Percentiles rank a stretch among this genome's conserved stretches.
Evolutionary conservation across 2,888 invertebrate genomes (phyloP).

Genomic region (Phyllotreta striolata): DNA sequence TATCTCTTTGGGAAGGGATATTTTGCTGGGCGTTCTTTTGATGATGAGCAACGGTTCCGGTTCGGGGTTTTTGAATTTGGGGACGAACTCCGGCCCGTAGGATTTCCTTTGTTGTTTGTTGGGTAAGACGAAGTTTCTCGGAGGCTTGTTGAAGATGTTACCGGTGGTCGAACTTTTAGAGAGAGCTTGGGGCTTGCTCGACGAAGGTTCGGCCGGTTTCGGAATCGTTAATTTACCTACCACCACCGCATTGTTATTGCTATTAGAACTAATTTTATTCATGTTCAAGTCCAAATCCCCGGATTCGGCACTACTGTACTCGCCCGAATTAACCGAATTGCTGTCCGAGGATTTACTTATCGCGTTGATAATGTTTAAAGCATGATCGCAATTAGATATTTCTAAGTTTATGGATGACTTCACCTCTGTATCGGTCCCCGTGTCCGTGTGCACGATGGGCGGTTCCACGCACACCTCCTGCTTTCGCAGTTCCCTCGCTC

Average conservation of each 20-base stretch:
- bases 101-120: slow-evolving; percentile 51
- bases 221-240: slow-evolving; percentile 46
- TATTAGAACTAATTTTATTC: slow-evolving; percentile 41
- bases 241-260: slow-evolving; percentile 40
- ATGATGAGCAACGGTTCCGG: slow-evolving; percentile 58
- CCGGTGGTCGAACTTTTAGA: slow-evolving; percentile 50
- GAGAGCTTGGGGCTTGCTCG: slow-evolving; percentile 39
- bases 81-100: slow-evolving; percentile 57
- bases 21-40: slow-evolving; percentile 60
- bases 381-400: slow-evolving; percentile 30
- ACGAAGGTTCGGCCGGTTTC: slow-evolving; percentile 23
- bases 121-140: slow-evolving; percentile 55
- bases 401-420: slow-evolving; percentile 44
- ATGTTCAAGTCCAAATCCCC: slow-evolving; percentile 52
- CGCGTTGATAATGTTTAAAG: slow-evolving; percentile 24
- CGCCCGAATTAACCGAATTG: slow-evolving; percentile 52
- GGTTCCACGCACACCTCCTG: slow-evolving; percentile 74
- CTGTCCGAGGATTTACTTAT: slow-evolving; percentile 53
- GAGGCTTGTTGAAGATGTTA: slow-evolving; percentile 41
- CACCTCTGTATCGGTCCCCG: slow-evolving; percentile 78
- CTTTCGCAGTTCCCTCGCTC: slow-evolving; percentile 71
- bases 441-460: slow-evolving; percentile 70
- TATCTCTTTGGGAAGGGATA: slow-evolving; percentile 57
- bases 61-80: slow-evolving; percentile 52
- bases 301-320: slow-evolving; percentile 59